Evolutionary conservation across 2,797 vertebrate genomes (phyloP), one percentile per base, ranked within the genome.

Genomic region (Ara ararauna): DNA sequence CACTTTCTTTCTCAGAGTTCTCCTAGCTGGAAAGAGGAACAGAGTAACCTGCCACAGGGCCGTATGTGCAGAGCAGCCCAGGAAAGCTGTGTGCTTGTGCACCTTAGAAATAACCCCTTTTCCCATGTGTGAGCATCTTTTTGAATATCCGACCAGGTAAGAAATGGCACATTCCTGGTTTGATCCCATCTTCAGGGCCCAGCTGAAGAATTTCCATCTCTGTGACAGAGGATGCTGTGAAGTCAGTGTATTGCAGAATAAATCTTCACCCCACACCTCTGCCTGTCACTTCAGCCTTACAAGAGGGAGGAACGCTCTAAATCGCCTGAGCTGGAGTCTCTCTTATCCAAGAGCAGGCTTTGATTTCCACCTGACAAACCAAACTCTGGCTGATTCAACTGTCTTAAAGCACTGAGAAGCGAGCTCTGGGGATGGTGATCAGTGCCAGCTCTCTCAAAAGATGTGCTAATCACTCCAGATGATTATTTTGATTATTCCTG

Each of bases 401-500:
- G 7, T 18, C 45, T 80, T 32, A 40, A 61, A 92, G 40, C 48
- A 5, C 0, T 22, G 53, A 51, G 58, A 67, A 61, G 23, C 3
- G 15, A n/a, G 32, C 38, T 75, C 45, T 30, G n/a, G 74, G 23
- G 32, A 19, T 2, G 34, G 19, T 0, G 5, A 78, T 27, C 0
- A 0, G 36, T 5, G 4, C 38, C 73, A 23, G 48, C 48, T 34
- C 79, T 66, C 70, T 81, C 66, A 36, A 81, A 72, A 75, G 40
- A 58, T 15, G 2, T 72, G 18, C 48, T 56, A 36, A 36, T 56
- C 38, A 56, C 32, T 71, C 45, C 34, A n/a, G 73, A 23, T 29
- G 29, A 90, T 91, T 80, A 36, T 88, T 93, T 58, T 34, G 40
- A 68, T 86, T 75, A 65, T 88, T 81, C 42, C 38, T 30, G 12